phyloP scores from a whole-genome alignment of 2,888 invertebrate species.

The Atrina japonica region DNA sequence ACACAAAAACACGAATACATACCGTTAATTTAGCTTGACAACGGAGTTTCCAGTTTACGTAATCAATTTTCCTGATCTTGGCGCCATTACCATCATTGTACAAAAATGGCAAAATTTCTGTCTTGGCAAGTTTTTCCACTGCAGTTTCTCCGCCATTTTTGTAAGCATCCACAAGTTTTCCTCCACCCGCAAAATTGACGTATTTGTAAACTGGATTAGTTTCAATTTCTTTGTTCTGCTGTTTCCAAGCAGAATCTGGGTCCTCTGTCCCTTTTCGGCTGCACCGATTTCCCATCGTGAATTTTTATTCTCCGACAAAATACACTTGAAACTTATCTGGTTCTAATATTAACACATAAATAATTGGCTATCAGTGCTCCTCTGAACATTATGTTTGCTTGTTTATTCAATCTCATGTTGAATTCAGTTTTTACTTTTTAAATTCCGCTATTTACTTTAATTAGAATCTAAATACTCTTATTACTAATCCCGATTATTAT shows the following conservation, averaged over 20 bases:
- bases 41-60: slow-evolving; percentile 88
- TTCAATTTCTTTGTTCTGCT: slow-evolving; percentile 75
- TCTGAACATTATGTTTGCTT: too few relatives aligned
- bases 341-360: too few relatives aligned
- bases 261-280: slow-evolving; percentile 52
- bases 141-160: slow-evolving; percentile 68
- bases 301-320: too few relatives aligned
- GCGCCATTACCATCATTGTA: slow-evolving; percentile 76
- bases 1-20: too few relatives aligned
- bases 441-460: too few relatives aligned
- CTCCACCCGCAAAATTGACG: slow-evolving; percentile 73
- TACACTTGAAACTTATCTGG: too few relatives aligned
- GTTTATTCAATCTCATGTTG: too few relatives aligned
- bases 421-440: too few relatives aligned
- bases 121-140: slow-evolving; percentile 66
- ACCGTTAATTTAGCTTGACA: slow-evolving; percentile 83
- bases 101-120: slow-evolving; percentile 71
- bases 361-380: too few relatives aligned
- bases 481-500: too few relatives aligned
- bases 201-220: slow-evolving; percentile 76
- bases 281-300: slow-evolving; percentile 59
- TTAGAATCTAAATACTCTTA: too few relatives aligned
- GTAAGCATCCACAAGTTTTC: slow-evolving; percentile 70
- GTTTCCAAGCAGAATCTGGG: slow-evolving; percentile 77
- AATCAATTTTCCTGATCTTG: slow-evolving; percentile 68